Evolutionary conservation across 2,888 invertebrate genomes (phyloP).

Genomic region (Dicycla oo): DNA sequence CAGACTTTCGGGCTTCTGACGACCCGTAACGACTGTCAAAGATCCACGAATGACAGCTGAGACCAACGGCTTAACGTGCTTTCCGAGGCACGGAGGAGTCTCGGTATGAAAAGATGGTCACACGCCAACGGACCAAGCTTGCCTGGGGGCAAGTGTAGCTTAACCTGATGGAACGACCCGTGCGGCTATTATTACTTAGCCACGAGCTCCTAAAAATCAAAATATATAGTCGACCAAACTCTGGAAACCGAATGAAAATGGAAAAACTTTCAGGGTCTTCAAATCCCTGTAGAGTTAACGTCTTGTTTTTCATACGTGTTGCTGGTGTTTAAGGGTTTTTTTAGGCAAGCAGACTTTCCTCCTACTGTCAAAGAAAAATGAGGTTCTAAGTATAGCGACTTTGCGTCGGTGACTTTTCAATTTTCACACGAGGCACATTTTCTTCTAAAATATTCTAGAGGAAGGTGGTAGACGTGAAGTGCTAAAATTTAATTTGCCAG

Average conservation of each 20-base stretch:
- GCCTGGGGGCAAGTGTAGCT: too few species aligned
- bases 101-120: too few species aligned
- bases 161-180: too few species aligned
- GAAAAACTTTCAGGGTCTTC: conserved; percentile 16
- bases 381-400: not conserved
- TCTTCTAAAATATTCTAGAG: conserved; percentile 4
- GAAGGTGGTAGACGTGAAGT: not conserved
- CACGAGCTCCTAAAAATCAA: not conserved
- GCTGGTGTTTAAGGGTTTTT: conserved; percentile 1
- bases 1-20: too few species aligned
- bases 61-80: too few species aligned
- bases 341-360: not conserved
- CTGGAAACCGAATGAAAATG: not conserved
- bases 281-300: conserved; percentile 3
- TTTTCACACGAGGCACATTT: conserved; percentile 1
- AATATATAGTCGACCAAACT: not conserved
- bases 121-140: too few species aligned
- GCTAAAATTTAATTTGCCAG: not conserved
- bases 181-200: too few species aligned
- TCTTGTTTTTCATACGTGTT: conserved; percentile 14
- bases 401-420: not conserved
- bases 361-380: not conserved
- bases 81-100: too few species aligned
- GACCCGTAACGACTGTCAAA: too few species aligned
- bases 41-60: too few species aligned